phyloP scores from a whole-genome alignment of 2,797 vertebrate species.

The Ataeniobius toweri region DNA sequence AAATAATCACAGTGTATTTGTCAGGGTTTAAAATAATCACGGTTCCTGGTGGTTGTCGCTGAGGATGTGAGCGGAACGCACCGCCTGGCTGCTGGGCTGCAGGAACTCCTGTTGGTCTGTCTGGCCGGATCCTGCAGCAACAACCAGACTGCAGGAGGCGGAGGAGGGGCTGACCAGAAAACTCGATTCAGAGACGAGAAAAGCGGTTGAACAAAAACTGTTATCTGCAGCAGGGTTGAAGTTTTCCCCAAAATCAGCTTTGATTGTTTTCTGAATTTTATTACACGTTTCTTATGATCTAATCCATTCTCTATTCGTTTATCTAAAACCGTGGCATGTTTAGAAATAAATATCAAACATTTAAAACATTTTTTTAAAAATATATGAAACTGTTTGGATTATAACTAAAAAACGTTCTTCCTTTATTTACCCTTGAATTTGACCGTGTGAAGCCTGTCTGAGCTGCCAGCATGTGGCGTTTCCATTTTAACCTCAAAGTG shows the following conservation, averaged over 20 bases:
- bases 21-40: background rate
- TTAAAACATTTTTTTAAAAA: background rate
- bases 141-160: conserved; percentile 28
- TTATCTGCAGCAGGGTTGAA: background rate
- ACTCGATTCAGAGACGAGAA: background rate
- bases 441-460: background rate
- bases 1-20: background rate
- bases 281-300: background rate
- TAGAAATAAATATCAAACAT: background rate
- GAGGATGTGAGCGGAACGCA: conserved; percentile 13
- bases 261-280: background rate
- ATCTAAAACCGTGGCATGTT: background rate
- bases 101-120: conserved; percentile 28
- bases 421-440: background rate
- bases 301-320: background rate
- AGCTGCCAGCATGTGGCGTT: background rate
- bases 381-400: background rate
- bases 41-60: conserved; percentile 32
- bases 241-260: background rate
- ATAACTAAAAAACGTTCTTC: background rate
- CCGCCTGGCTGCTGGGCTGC: conserved; percentile 13
- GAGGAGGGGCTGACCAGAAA: conserved; percentile 5
- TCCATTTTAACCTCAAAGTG: background rate
- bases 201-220: background rate
- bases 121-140: conserved; percentile 21